Evolutionary conservation across 2,888 invertebrate genomes (phyloP).

Genomic region (Trissoscelio sp.): DNA sequence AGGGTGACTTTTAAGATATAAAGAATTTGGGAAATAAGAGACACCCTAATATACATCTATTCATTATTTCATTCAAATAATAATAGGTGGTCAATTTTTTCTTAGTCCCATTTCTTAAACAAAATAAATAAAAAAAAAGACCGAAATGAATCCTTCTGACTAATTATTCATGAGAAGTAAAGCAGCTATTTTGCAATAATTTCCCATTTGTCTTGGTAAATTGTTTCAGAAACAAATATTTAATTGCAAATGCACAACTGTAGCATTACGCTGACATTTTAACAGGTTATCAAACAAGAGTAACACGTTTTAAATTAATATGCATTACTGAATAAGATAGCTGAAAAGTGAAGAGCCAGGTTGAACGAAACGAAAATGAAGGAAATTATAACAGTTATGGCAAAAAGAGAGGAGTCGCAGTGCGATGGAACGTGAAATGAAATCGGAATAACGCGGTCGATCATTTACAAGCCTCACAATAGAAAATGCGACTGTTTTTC

Average conservation of each 20-base stretch:
- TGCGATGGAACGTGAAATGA: conserved; percentile 80
- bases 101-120: no score
- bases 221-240: background rate
- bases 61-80: no score
- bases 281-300: conserved; percentile 9
- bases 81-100: no score
- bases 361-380: conserved; percentile 71
- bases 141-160: no score
- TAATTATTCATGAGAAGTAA: no score
- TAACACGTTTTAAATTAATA: conserved; percentile 22
- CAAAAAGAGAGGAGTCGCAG: conserved; percentile 65
- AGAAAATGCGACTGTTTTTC: conserved; percentile 1
- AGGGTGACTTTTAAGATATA: no score
- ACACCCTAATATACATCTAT: no score
- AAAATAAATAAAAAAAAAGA: no score
- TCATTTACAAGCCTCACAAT: conserved; percentile 78
- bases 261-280: background rate
- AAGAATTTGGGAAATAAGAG: no score
- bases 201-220: no score
- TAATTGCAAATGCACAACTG: background rate
- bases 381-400: conserved; percentile 78
- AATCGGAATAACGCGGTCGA: conserved; percentile 73
- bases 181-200: no score
- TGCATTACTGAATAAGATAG: conserved; percentile 12
- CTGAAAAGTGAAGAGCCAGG: conserved; percentile 14